Evolutionary conservation across 1,140 invertebrate species (phyloP).

Genomic region (Nymphalis io): DNA sequence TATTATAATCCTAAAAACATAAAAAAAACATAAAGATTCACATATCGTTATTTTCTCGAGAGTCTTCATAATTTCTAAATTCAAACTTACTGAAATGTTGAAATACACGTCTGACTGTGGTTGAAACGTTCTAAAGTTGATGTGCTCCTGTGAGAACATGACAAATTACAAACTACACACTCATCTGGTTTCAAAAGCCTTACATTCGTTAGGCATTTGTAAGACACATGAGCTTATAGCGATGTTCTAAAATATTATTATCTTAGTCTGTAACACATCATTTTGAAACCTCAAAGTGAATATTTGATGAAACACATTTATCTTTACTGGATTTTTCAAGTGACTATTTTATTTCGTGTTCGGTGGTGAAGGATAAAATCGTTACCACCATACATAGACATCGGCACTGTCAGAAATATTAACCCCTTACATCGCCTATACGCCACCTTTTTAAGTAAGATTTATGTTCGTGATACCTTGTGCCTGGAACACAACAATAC

Average conservation of each 20-base stretch:
- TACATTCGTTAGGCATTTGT: conserved; percentile 6
- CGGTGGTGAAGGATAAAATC: no score
- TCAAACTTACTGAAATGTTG: neutral
- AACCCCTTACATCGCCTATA: no score
- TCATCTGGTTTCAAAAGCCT: conserved; percentile 1
- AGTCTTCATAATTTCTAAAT: neutral
- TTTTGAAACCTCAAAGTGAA: neutral
- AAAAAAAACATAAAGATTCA: no score
- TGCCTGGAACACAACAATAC: no score
- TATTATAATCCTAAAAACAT: no score
- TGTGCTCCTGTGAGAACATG: neutral
- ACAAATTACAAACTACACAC: neutral
- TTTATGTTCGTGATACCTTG: no score
- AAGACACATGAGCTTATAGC: neutral
- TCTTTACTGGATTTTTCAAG: no score
- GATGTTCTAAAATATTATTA: neutral
- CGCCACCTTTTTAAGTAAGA: no score
- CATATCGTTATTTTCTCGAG: no score
- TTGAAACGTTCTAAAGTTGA: neutral
- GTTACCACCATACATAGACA: no score
- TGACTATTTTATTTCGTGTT: no score
- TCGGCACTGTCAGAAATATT: no score
- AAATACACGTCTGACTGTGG: neutral
- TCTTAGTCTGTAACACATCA: neutral
- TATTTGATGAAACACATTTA: neutral